A percentile compares a stretch with the other conserved stretches of the same genome.
Evolutionary conservation across 2,797 vertebrate species (phyloP).

Genomic region (Sebastes trivittatus): DNA sequence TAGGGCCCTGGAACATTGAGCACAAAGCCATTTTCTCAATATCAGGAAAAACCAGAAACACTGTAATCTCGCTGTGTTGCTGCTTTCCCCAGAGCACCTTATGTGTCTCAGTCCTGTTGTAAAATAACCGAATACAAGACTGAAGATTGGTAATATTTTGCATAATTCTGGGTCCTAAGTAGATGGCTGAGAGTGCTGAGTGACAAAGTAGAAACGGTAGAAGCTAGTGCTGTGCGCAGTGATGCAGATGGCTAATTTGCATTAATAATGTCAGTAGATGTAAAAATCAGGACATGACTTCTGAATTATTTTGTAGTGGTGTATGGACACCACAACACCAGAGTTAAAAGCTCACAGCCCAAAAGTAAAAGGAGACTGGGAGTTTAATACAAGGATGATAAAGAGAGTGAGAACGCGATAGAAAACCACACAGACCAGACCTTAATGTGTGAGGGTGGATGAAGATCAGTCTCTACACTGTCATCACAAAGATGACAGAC

Average conservation of each 20-base stretch:
- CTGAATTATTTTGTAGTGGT: slow-evolving; percentile 12
- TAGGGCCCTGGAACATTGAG: not conserved
- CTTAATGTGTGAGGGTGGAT: slow-evolving; percentile 48
- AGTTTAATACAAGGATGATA: slow-evolving; percentile 21
- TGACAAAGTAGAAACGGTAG: not conserved
- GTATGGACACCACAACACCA: not conserved
- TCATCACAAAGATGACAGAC: slow-evolving; percentile 68
- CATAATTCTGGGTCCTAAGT: not conserved
- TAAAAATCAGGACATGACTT: slow-evolving; percentile 4
- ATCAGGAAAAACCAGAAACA: slow-evolving; percentile 28
- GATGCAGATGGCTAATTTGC: slow-evolving; percentile 22
- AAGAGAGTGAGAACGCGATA: not conserved
- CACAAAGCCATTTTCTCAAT: slow-evolving; percentile 12
- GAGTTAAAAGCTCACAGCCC: not conserved
- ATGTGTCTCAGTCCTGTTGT: not conserved
- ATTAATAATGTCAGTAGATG: slow-evolving; percentile 22
- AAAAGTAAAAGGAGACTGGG: slow-evolving; percentile 10
- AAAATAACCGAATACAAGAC: slow-evolving; percentile 18
- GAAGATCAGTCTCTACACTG: slow-evolving; percentile 59
- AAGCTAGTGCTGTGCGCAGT: not conserved
- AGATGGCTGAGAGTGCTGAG: not conserved
- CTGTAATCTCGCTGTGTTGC: slow-evolving; percentile 16
- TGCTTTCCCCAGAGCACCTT: slow-evolving; percentile 18
- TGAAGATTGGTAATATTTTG: not conserved
- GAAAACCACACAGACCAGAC: slow-evolving; percentile 1